These are phyloP conservation scores for Meandrusa payeni DNA, from an alignment of 2,888 invertebrate genomes.

Conservation along the genomic window DNA sequence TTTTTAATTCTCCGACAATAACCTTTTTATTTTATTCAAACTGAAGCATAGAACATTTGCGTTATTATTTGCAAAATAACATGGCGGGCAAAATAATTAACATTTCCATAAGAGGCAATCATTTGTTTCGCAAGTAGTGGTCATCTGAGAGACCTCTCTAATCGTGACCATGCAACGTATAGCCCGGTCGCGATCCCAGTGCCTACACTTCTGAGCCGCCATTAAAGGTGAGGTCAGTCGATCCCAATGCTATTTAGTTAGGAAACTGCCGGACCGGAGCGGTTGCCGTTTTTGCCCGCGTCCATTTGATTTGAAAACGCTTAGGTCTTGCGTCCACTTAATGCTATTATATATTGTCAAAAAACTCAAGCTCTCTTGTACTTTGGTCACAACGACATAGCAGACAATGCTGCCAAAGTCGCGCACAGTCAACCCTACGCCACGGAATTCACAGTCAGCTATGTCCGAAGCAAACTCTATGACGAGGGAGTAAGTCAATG, in stretches of 20 bases:
- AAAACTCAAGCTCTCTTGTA: too few relatives aligned
- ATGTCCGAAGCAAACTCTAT: too few relatives aligned
- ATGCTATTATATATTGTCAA: too few relatives aligned
- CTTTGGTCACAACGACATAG: too few relatives aligned
- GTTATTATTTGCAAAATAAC: neutral
- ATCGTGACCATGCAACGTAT: conserved; percentile 15
- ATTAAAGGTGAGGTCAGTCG: conserved; percentile 27
- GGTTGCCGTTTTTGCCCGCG: conserved; percentile 17
- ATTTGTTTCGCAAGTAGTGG: conserved; percentile 13
- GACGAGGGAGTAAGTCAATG: too few relatives aligned
- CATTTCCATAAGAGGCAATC: conserved; percentile 12
- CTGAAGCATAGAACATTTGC: neutral
- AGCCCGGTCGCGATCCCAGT: conserved; percentile 14
- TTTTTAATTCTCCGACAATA: too few relatives aligned
- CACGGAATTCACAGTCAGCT: too few relatives aligned
- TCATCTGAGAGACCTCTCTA: conserved; percentile 11
- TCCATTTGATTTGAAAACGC: conserved; percentile 18
- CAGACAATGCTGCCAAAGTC: too few relatives aligned
- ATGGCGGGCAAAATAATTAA: conserved; percentile 5
- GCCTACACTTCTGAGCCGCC: conserved; percentile 20
- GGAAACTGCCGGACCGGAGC: conserved; percentile 18
- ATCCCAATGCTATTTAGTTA: conserved; percentile 27
- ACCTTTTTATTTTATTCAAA: neutral
- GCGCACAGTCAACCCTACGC: too few relatives aligned
- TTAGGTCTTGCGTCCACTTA: neutral